Conservation (phyloP, 1,140 invertebrate species). For the Pseudomyrmex pallidus region DNA sequence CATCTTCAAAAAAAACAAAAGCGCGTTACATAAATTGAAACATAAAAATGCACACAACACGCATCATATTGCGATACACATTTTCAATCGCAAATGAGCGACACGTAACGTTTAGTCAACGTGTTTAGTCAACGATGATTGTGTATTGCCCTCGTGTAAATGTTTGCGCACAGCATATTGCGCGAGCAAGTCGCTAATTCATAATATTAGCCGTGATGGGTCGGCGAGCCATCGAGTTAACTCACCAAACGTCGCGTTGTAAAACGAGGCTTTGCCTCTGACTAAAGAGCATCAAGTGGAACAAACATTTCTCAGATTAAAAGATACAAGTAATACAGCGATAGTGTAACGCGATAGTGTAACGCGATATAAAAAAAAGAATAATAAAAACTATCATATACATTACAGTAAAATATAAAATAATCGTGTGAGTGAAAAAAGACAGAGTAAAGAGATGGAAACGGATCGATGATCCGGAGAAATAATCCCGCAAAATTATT, state of each 20-base stretch:
- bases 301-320: not conserved
- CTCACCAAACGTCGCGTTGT: not conserved
- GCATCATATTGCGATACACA: not conserved
- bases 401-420: no score
- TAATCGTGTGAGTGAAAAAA: no score
- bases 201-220: constrained; percentile 50
- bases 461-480: no score
- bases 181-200: constrained; percentile 34
- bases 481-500: not conserved
- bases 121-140: not conserved
- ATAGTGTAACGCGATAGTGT: no score
- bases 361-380: not conserved
- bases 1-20: no score
- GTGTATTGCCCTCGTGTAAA: constrained; percentile 22
- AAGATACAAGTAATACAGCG: not conserved
- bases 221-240: constrained; percentile 35
- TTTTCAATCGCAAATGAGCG: constrained; percentile 1
- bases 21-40: not conserved
- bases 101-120: not conserved
- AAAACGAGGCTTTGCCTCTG: not conserved
- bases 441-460: no score
- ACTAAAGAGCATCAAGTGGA: not conserved
- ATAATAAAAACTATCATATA: not conserved
- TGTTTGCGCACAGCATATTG: constrained; percentile 31
- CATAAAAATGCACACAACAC: not conserved